Evolutionary conservation across 2,797 vertebrate species (phyloP), one percentile per base, ranked within the genome.

Genomic region (Bradypus variegatus): DNA sequence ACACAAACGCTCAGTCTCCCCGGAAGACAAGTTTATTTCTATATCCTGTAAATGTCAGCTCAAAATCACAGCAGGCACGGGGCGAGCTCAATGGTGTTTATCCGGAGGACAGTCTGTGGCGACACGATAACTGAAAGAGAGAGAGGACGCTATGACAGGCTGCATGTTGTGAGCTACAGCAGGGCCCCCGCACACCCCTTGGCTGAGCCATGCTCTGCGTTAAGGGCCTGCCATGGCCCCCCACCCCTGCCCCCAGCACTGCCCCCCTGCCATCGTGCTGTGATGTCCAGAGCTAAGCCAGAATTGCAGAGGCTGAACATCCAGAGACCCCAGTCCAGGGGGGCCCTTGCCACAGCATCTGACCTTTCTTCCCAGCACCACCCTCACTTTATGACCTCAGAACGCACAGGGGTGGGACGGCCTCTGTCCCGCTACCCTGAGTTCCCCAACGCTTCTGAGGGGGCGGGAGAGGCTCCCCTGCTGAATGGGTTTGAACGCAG

Each of bases 51-150:
- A 67, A 12, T 0, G 14, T 12, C 2, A 1, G 62, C 33, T 18
- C 1, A 4, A 27, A 3, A 4, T 98, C 95, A 99, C 0, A 94
- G 83, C 93, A 99, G 96, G 19, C 90, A 21, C 0, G 98, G 98
- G 18, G 97, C 98, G 55, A 99, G 96, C 88, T 98, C 97, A 4
- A 99, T 97, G 96, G 96, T 97, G 97, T 99, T 98, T 94, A 99
- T 98, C 96, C 99, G 96, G n/a, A 99, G 98, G 38, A 99, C 81
- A 0, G 98, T 99, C 97, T 99, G 99, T 0, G 98, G 98, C 82
- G 96, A 97, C 41, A 97, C 2, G 1, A 97, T 96, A 84, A 98
- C 98, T 98, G 97, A 25, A 95, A 97, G 62, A 96, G 92, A 97
- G 77, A 27, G 55, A 36, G 88, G 45, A 36, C 50, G 14, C 16